Base-by-base conservation (phyloP, 2,797 vertebrate genomes). In the Muscicapa comitata region DNA sequence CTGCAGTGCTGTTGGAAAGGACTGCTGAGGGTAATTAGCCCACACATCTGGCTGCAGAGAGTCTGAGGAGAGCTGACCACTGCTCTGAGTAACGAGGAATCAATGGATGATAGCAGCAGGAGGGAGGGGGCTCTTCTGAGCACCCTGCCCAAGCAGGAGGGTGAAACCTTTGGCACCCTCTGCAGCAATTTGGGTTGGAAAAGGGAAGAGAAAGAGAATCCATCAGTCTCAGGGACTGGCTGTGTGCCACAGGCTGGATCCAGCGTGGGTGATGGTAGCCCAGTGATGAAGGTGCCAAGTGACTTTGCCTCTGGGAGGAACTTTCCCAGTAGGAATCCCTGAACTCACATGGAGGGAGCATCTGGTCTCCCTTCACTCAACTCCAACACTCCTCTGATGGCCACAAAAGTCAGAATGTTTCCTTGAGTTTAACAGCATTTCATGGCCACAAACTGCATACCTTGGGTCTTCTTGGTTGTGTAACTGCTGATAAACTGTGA, bases 41-140 rank as follows among this genome's bases (percentile, higher is more conserved):
- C 89, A 47, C 79, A 92, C 92, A 94, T 94, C 89, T 95, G 96
- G 77, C 72, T 71, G 59, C 80, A 90, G 57, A 25, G 67, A 72
- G 38, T 37, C 71, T 88, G 48, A 54, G 87, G 38, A 62, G 16
- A 68, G 73, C 61, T 65, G 74, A 40, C 86, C 33, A 5, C 50
- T 80, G 54, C 62, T 43, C 11, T 43, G 68, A 91, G 61, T 3
- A 74, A 40, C n/a, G 43, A n/a, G 61, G 62, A 77, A 19, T 82
- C 78, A 11, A 12, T 50, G 45, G 72, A 53, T 85, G 91, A 33
- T 40, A 65, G 29, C 71, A 82, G 86, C 72, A 83, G 72, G 24
- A 59, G 15, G 2, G 29, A 57, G 38, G 24, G 18, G 28, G 20
- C 51, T 71, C 10, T 54, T n/a, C 35, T 24, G 35, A 43, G 13